These are phyloP conservation scores for Ephydatia muelleri DNA, from an alignment of 37 sponge, comb jelly and placozoan genomes.

Conservation along the genomic window DNA sequence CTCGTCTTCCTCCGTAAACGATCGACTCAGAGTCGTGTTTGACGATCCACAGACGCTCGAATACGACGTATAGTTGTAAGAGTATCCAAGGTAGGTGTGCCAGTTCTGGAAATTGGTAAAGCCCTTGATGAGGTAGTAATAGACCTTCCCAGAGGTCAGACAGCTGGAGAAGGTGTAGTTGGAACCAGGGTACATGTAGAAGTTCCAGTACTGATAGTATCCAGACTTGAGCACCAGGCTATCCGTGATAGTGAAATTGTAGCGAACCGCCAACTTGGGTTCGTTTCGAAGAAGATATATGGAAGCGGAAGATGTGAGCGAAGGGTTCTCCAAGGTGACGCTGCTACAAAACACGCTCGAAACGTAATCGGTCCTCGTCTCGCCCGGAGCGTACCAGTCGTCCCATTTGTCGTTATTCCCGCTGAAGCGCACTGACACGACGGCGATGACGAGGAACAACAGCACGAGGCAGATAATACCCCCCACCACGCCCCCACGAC, in stretches of 20 bases:
- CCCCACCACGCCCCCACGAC: too few relatives aligned
- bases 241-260: neutral
- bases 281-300: slow-evolving; percentile 6
- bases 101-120: slow-evolving; percentile 28
- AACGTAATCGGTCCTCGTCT: slow-evolving; percentile 11
- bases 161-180: slow-evolving; percentile 3
- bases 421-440: too few relatives aligned
- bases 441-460: neutral
- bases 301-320: neutral
- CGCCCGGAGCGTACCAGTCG: too few relatives aligned
- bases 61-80: neutral
- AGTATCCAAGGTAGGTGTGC: neutral
- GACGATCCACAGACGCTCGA: neutral
- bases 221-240: neutral
- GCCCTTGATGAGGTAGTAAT: slow-evolving; percentile 36
- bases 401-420: too few relatives aligned
- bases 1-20: neutral
- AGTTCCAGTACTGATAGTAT: slow-evolving; percentile 21
- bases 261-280: slow-evolving; percentile 17
- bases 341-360: slow-evolving; percentile 23
- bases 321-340: neutral
- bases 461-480: neutral
- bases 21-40: neutral
- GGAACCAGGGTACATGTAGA: slow-evolving; percentile 38
- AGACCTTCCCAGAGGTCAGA: neutral